Base-by-base conservation (phyloP, 2,888 invertebrate genomes). In the Tachina lurida region DNA sequence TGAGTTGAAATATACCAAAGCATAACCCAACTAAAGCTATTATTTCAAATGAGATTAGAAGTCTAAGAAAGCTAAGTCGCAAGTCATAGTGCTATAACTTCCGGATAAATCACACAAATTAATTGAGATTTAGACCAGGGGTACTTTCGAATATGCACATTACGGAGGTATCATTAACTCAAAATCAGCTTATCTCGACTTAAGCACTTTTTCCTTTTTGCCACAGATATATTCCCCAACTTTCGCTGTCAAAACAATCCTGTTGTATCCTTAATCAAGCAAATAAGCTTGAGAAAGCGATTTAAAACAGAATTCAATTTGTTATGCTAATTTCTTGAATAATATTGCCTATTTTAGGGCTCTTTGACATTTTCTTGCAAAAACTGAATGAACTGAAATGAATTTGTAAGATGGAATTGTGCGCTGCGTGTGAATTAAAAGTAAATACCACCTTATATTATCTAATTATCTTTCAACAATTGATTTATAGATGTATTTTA, bases 381-480 rank as follows among this genome's bases (percentile, higher is more conserved):
- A 62, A 70, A 62, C 17, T 60, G n/a, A 49, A 60, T 52, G 67
- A 15, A 17, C 12, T 63, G n/a, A 54, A 70, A 56, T 81, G 52
- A 70, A 81, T 68, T 39, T 43, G 58, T 52, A 52, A 63, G 70
- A n/a, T 10, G 13, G 22, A 43, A 52, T 31, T 31, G 47, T 41
- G 45, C 31, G 43, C 49, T 63, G 58, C 47, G 15, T 47, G 58
- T 67, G 39, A 58, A 62, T 86, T 73, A 62, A 76, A 79, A 62
- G 83, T 49, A 83, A 86, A 86, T 63, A 73, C 65, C 78, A 79
- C 75, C 71, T 79, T 83, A 79, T 67, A 76, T 76, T 58, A 79
- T 76, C 73, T 79, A 86, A 86, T 86, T 86, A 86, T 71, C 83
- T 83, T 86, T 63, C 80, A 83, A 83, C 86, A 86, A 80, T 83